phyloP scores from a whole-genome alignment of 2,113 vertebrate genomes.

The Eptesicus fuscus region DNA sequence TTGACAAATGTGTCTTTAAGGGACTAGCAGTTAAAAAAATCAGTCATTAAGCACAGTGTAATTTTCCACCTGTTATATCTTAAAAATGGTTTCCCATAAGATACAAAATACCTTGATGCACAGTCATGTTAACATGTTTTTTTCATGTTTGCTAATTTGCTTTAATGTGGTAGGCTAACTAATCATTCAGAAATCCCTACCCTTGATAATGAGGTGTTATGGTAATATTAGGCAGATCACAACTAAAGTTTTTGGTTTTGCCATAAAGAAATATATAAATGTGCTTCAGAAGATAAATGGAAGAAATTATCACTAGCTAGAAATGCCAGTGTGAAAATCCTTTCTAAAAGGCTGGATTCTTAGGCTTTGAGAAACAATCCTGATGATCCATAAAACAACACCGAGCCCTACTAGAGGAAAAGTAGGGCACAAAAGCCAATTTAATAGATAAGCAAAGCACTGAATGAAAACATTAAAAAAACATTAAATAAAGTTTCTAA shows the following conservation, averaged over 20 bases:
- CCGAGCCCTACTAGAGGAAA: constrained; percentile 56
- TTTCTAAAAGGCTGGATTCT: constrained; percentile 73
- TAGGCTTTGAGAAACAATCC: constrained; percentile 75
- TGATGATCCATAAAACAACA: constrained; percentile 58
- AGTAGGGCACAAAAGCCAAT: constrained; percentile 64
- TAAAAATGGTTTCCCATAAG: constrained; percentile 74
- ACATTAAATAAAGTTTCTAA: constrained; percentile 69
- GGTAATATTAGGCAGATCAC: constrained; percentile 76
- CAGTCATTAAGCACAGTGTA: constrained; percentile 79
- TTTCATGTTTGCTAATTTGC: constrained; percentile 77
- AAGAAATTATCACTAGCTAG: constrained; percentile 74
- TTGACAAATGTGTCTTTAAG: constrained; percentile 77
- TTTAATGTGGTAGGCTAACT: constrained; percentile 76
- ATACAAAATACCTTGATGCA: constrained; percentile 77
- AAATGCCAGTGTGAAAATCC: constrained; percentile 72
- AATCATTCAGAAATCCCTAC: constrained; percentile 75
- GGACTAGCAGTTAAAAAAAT: constrained; percentile 80
- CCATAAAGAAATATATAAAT: constrained; percentile 76
- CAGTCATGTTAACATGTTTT: constrained; percentile 75
- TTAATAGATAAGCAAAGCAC: constrained; percentile 72
- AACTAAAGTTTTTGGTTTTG: constrained; percentile 82
- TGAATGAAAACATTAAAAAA: constrained; percentile 71
- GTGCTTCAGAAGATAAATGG: constrained; percentile 78
- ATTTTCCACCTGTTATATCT: constrained; percentile 77
- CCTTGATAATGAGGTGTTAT: constrained; percentile 76